A percentile compares a stretch with the other conserved stretches of the same genome.
Evolutionary conservation across 2,113 vertebrate genomes (phyloP).

Genomic region (Dipodomys merriami): DNA sequence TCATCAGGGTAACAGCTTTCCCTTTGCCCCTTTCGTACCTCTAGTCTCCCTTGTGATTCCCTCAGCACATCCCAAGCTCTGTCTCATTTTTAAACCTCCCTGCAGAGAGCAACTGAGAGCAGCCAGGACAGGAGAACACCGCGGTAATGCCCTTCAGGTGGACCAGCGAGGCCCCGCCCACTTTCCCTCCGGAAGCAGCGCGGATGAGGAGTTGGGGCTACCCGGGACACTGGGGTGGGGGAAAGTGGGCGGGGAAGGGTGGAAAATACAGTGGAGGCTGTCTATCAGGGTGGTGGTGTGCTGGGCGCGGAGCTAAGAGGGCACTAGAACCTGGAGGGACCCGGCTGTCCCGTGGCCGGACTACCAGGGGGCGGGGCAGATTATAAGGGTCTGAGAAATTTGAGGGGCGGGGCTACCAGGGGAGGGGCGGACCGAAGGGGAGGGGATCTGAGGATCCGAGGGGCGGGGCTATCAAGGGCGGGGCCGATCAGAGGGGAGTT

Average conservation of each 20-base stretch:
- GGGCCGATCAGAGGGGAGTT: background rate
- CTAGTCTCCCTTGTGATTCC: background rate
- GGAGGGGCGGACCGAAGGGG: background rate
- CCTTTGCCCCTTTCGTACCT: too few species aligned
- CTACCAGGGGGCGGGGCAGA: too few species aligned
- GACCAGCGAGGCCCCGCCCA: background rate
- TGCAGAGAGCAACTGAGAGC: fast-evolving
- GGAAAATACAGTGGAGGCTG: too few species aligned
- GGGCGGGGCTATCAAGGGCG: background rate
- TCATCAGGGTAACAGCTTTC: background rate
- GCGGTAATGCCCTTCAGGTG: background rate
- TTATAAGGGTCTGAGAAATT: too few species aligned
- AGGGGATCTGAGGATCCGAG: background rate
- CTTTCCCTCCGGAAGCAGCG: background rate
- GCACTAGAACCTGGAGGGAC: background rate
- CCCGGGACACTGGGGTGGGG: too few species aligned
- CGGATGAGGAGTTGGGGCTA: background rate
- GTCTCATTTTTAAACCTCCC: background rate
- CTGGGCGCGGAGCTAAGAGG: too few species aligned
- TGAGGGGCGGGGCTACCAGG: background rate
- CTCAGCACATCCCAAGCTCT: background rate
- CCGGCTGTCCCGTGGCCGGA: too few species aligned
- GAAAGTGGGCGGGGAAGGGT: background rate
- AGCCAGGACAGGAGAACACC: fast-evolving
- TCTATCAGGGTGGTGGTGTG: too few species aligned